phyloP scores from a whole-genome alignment of 2,113 vertebrate species.

The Poeciliopsis retropinna region DNA sequence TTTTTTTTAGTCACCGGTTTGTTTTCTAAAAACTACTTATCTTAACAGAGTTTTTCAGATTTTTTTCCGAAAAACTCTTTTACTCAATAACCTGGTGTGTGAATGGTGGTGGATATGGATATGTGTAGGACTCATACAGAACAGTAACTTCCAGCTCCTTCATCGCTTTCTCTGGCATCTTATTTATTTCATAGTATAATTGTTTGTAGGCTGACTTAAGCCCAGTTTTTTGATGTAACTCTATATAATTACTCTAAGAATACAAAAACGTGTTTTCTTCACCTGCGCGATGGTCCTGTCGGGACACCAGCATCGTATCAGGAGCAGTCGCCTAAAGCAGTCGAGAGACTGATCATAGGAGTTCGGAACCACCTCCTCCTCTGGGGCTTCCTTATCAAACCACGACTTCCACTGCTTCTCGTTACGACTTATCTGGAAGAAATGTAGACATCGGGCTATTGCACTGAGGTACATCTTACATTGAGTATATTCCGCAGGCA shows the following conservation, averaged over 20 bases:
- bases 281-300: conserved; percentile 95
- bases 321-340: conserved; percentile 89
- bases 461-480: conserved; percentile 3
- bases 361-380: conserved; percentile 88
- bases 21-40: conserved; percentile 22
- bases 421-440: conserved; percentile 85
- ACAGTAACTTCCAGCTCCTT: background rate
- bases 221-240: background rate
- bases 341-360: conserved; percentile 90
- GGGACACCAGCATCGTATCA: conserved; percentile 96
- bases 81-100: too few species aligned
- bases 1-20: conserved; percentile 30
- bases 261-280: background rate
- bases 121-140: too few species aligned
- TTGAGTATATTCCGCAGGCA: background rate
- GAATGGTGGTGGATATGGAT: too few species aligned
- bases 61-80: too few species aligned
- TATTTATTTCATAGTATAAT: background rate
- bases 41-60: background rate
- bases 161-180: background rate
- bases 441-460: conserved; percentile 11
- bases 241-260: background rate
- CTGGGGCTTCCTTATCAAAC: conserved; percentile 96
- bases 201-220: background rate
- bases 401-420: conserved; percentile 96